phyloP scores from a whole-genome alignment of 2,888 invertebrate genomes.

The Lepeophtheirus nordmannii region DNA sequence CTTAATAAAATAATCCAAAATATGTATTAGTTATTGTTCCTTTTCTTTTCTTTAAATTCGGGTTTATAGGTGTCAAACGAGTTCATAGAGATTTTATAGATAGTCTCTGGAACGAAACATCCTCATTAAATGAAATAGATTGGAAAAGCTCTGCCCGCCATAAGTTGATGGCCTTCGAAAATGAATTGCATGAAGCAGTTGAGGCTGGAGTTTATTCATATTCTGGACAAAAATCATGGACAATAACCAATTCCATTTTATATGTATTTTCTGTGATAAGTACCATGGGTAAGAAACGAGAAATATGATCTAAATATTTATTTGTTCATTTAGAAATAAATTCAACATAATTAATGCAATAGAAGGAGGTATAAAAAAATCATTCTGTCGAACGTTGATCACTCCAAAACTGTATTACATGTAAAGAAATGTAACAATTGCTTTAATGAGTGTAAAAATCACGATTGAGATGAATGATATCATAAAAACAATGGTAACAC shows the following conservation, averaged over 20 bases:
- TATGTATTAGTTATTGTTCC: neutral
- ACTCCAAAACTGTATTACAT: too few species aligned
- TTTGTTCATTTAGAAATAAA: too few species aligned
- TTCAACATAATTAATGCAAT: too few species aligned
- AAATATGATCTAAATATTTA: too few species aligned
- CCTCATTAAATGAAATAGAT: neutral
- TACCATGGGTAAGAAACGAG: slow-evolving; percentile 1
- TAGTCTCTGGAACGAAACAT: slow-evolving; percentile 13
- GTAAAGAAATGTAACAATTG: too few species aligned
- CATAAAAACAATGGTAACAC: too few species aligned
- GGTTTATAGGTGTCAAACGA: slow-evolving; percentile 14
- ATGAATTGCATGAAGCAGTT: slow-evolving; percentile 15
- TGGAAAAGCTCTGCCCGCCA: slow-evolving; percentile 19
- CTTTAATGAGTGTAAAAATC: too few species aligned
- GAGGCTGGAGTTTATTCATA: slow-evolving; percentile 13
- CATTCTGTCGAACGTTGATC: too few species aligned
- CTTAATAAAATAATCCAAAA: too few species aligned
- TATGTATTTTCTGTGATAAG: slow-evolving; percentile 5
- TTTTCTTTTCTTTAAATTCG: neutral
- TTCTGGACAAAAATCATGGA: slow-evolving; percentile 17
- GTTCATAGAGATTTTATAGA: slow-evolving; percentile 18
- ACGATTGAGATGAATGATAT: too few species aligned
- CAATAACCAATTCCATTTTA: neutral
- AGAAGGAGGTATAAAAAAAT: too few species aligned
- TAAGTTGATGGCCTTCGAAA: slow-evolving; percentile 8